Evolutionary conservation across 2,888 invertebrate species (phyloP).

Genomic region (Auanema freiburgensis): DNA sequence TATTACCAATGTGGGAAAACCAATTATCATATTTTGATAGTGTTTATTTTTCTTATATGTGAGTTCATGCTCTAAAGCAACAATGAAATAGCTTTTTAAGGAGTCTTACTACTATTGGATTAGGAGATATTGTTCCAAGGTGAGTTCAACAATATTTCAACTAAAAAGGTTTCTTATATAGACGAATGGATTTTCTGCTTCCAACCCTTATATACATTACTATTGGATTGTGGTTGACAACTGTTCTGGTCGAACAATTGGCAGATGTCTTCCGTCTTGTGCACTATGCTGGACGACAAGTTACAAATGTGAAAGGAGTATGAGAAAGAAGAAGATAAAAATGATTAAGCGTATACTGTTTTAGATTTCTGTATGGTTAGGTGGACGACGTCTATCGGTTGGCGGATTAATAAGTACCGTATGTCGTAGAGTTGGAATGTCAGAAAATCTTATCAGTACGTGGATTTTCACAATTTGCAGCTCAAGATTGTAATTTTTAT

Average conservation of each 20-base stretch:
- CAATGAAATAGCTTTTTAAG: slow-evolving; percentile 24
- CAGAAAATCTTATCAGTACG: slow-evolving; percentile 55
- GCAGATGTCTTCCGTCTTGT: slow-evolving; percentile 61
- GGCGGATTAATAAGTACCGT: slow-evolving; percentile 60
- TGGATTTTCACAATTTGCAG: neutral
- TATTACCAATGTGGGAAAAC: slow-evolving; percentile 59
- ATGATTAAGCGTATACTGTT: slow-evolving; percentile 13
- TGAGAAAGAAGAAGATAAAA: neutral
- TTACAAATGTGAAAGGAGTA: slow-evolving; percentile 61
- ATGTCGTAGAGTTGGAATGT: slow-evolving; percentile 59
- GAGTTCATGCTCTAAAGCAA: slow-evolving; percentile 18
- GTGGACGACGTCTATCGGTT: slow-evolving; percentile 54
- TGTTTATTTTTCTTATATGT: slow-evolving; percentile 62
- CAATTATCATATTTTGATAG: slow-evolving; percentile 60
- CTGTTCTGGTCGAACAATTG: slow-evolving; percentile 59
- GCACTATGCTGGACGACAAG: slow-evolving; percentile 60
- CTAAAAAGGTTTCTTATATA: slow-evolving; percentile 14
- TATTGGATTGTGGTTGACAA: slow-evolving; percentile 60
- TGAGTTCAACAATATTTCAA: slow-evolving; percentile 9
- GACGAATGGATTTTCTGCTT: slow-evolving; percentile 59
- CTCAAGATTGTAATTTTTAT: slow-evolving; percentile 6
- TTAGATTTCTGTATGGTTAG: slow-evolving; percentile 60
- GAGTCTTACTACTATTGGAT: slow-evolving; percentile 59
- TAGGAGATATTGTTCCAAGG: slow-evolving; percentile 60
- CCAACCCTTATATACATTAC: slow-evolving; percentile 59